Evolutionary conservation across 1,140 invertebrate genomes (phyloP), one percentile per base, ranked within the genome.

Genomic region (Vanessa atalanta): DNA sequence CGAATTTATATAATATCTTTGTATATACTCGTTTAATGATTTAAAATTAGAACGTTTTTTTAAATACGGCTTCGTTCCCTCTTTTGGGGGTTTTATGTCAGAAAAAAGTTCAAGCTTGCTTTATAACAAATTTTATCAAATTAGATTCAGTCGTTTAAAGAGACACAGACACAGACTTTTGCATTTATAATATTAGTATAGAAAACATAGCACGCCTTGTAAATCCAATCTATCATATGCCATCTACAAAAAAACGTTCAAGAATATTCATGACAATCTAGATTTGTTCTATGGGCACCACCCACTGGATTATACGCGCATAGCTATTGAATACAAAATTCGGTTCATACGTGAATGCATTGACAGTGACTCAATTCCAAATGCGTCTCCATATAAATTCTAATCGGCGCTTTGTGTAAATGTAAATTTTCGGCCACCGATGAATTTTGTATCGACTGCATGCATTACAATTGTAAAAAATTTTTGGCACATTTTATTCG

Each of bases 251-350:
- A 83, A 83, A 61, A 37, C 23, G 50, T 64, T 70, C 73, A 81
- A 81, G 82, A 73, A 70, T 83, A 85, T 85, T 86, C 82, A 88
- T 88, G 84, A 84, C 78, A 85, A 90, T 90, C 86, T 90, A 86
- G 82, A 80, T 85, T 73, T 76, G 82, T 86, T 68, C 79, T 80
- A 75, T 48, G 66, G 81, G 83, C 81, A 79, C 84, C 90, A 91
- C 90, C 90, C 90, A 92, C 84, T 80, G 80, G 83, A 91, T 92
- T 91, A 92, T 80, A 66, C 75, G 75, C 85, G 89, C 84, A 86
- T 77, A 82, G 82, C 75, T 76, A 73, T 73, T 81, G 88, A 89
- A 91, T 91, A 90, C 86, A 78, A 90, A 90, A 85, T 83, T 82
- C 73, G 73, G 75, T 69, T 73, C 71, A 76, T 75, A 73, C 78